phyloP scores from a whole-genome alignment of 1,140 invertebrate species.

The Lucilia sericata region DNA sequence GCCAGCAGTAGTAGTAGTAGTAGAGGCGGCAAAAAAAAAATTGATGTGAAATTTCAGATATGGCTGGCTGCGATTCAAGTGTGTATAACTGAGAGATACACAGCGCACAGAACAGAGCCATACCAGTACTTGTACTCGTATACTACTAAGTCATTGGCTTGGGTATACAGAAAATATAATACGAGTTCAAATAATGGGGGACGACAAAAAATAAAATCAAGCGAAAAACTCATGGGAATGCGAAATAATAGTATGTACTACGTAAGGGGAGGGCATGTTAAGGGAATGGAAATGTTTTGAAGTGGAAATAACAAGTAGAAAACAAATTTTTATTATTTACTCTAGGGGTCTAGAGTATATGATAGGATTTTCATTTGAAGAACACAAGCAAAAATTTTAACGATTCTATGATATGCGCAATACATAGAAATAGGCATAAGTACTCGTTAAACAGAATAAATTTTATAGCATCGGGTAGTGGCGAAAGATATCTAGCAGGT shows the following conservation, averaged over 20 bases:
- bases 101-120: background rate
- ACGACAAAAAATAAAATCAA: background rate
- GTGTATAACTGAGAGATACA: slow-evolving; percentile 11
- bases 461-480: no score
- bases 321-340: slow-evolving; percentile 10
- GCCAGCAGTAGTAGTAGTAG: background rate
- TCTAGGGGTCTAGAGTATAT: background rate
- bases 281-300: background rate
- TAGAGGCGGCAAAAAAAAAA: background rate
- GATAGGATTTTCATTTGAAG: background rate
- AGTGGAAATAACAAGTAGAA: background rate
- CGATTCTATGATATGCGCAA: background rate
- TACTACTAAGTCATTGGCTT: slow-evolving; percentile 8
- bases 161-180: slow-evolving; percentile 37
- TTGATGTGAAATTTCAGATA: slow-evolving; percentile 37
- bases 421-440: background rate
- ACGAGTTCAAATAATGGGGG: slow-evolving; percentile 14
- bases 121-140: no score
- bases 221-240: background rate
- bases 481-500: background rate
- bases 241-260: background rate
- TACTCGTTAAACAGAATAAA: background rate
- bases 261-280: background rate
- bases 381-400: background rate
- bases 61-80: slow-evolving; percentile 24